Evolutionary conservation across 2,888 invertebrate genomes (phyloP).

Genomic region (Hybos culiciformis): DNA sequence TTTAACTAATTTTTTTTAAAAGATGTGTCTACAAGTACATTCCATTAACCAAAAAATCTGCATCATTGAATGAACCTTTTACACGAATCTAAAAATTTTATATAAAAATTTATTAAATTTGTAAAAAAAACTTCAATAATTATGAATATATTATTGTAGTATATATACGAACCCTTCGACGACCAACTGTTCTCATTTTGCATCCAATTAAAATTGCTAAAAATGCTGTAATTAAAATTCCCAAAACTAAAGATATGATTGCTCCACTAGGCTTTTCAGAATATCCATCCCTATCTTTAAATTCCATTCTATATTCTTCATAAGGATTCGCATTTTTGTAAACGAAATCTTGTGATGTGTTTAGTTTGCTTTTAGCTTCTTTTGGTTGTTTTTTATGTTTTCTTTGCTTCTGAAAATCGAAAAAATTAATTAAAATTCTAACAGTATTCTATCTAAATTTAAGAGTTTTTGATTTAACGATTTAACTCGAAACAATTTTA

Average conservation of each 20-base stretch:
- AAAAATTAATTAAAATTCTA: background rate
- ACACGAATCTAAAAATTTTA: too few species aligned
- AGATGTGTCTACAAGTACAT: constrained; percentile 62
- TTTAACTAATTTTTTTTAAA: background rate
- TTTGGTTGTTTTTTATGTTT: constrained; percentile 24
- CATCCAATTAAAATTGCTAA: constrained; percentile 72
- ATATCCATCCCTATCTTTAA: constrained; percentile 46
- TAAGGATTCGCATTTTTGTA: constrained; percentile 22
- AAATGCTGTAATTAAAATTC: constrained; percentile 64
- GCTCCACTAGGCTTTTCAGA: constrained; percentile 65
- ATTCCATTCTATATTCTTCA: constrained; percentile 23
- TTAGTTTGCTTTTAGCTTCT: constrained; percentile 10
- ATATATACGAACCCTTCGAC: constrained; percentile 52
- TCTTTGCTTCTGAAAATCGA: constrained; percentile 20
- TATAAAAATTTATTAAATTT: too few species aligned
- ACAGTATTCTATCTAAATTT: background rate
- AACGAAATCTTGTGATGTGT: too few species aligned
- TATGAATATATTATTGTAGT: constrained; percentile 70
- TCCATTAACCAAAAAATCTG: constrained; percentile 93
- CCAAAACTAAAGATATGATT: constrained; percentile 62
- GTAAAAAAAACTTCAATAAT: too few species aligned
- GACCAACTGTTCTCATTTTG: constrained; percentile 59
- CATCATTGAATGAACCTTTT: too few species aligned
- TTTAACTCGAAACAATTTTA: too few species aligned
- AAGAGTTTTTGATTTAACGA: too few species aligned